phyloP scores from a whole-genome alignment of 2,797 vertebrate species.

The Eulemur mongoz region DNA sequence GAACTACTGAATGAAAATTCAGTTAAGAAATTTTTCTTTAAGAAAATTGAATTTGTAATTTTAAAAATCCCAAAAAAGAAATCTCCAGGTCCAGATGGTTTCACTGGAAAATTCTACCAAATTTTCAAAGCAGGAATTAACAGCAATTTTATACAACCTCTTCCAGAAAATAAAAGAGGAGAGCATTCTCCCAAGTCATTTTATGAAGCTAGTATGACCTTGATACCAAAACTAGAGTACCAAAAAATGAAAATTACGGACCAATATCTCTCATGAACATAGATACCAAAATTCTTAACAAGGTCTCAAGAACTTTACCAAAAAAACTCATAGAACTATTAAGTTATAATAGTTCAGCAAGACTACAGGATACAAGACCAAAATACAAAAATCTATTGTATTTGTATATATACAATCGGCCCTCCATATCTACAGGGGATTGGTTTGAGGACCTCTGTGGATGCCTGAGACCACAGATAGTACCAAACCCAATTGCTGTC shows the following conservation, averaged over 20 bases:
- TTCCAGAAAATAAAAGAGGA: not conserved
- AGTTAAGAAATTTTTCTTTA: not conserved
- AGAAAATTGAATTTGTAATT: not conserved
- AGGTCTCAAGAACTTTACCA: not conserved
- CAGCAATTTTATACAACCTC: not conserved
- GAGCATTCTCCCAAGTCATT: not conserved
- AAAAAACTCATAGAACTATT: not conserved
- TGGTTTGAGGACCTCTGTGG: not conserved
- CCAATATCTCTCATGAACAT: not conserved
- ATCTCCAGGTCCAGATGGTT: not conserved
- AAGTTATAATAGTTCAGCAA: not conserved
- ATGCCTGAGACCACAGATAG: not conserved
- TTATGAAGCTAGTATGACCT: not conserved
- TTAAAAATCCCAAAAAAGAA: not conserved
- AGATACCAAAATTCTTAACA: constrained; percentile 7
- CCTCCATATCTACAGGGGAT: not conserved
- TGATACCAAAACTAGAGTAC: not conserved
- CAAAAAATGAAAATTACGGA: not conserved
- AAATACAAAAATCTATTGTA: not conserved
- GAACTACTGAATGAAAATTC: not conserved
- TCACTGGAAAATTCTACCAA: not conserved
- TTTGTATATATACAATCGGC: not conserved
- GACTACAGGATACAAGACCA: not conserved
- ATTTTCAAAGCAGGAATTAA: not conserved
- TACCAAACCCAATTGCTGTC: not conserved